A percentile compares a stretch with the other conserved stretches of the same genome.
Evolutionary conservation across 2,888 invertebrate genomes (phyloP).

Genomic region (Loripinus fragilis): DNA sequence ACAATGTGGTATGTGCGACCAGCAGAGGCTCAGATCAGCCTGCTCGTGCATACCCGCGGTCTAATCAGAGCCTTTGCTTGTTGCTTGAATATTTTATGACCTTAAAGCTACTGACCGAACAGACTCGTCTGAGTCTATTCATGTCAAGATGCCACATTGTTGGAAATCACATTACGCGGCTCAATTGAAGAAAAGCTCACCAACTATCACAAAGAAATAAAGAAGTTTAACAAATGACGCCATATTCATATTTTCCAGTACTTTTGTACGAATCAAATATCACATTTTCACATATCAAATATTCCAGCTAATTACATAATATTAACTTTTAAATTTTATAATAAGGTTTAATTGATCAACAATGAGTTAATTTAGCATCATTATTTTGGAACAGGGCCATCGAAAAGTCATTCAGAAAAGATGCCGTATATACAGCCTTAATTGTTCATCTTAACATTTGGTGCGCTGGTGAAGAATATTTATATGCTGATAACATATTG

Average conservation of each 20-base stretch:
- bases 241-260: background rate
- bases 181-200: background rate
- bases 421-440: background rate
- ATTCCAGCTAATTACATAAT: slow-evolving; percentile 1
- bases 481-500: too few species aligned
- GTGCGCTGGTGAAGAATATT: too few species aligned
- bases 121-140: too few species aligned
- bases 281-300: background rate
- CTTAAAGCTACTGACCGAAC: too few species aligned
- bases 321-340: background rate
- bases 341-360: background rate
- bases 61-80: too few species aligned
- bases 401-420: background rate
- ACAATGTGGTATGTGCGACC: too few species aligned
- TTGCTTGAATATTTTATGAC: too few species aligned
- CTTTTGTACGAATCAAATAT: background rate
- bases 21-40: too few species aligned
- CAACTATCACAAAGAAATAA: background rate
- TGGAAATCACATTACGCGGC: too few species aligned
- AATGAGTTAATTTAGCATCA: background rate
- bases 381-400: background rate
- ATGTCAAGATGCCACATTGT: too few species aligned
- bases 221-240: background rate
- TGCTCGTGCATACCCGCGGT: too few species aligned
- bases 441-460: background rate